Evolutionary conservation across 2,797 vertebrate species (phyloP), one percentile per base, ranked within the genome.

Genomic region (Darevskia mixta): DNA sequence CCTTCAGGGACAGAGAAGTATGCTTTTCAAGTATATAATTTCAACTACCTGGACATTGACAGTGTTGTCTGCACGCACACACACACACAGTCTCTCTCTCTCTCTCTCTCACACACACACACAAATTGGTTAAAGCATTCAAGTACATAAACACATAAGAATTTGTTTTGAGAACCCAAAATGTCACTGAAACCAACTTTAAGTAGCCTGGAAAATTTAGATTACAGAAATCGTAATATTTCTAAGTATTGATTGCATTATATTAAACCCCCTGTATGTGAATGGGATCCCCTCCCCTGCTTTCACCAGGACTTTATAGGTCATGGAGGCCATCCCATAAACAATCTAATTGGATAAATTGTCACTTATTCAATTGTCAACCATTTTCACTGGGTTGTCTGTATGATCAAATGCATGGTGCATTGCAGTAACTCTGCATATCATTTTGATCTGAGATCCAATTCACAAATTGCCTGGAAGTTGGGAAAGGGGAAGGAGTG

Each of bases 241-340:
- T 67, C 83, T 90, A 85, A 86, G 93, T 15, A 15, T 69, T 90
- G 75, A 93, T 87, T 86, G 79, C 93, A 29, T 29, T 83, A 92
- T 32, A 17, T 89, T 85, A 84, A 87, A 93, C 93, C 90, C 93
- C 93, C 90, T 91, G 95, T 91, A 92, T 81, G 91, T 89, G 89
- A 94, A 79, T 82, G 88, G 83, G 78, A 90, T 91, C 84, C 78
- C 83, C 91, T 91, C 73, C 93, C 91, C 92, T 94, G 91, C 90
- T 87, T 58, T 10, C 55, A 58, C 91, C 84, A 61, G 20, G 2
- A 84, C 17, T 17, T 66, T 41, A 15, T 67, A 82, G 81, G 35
- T 91, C 0, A 64, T 79, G 88, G 92, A 95, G 94, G 91, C 92
- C 92, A 92, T 72, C 79, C 81, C 77, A 90, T 86, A 87, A 93